These are phyloP conservation scores for Standfussiana lucernea DNA, from an alignment of 2,888 invertebrate species.

Conservation along the genomic window DNA sequence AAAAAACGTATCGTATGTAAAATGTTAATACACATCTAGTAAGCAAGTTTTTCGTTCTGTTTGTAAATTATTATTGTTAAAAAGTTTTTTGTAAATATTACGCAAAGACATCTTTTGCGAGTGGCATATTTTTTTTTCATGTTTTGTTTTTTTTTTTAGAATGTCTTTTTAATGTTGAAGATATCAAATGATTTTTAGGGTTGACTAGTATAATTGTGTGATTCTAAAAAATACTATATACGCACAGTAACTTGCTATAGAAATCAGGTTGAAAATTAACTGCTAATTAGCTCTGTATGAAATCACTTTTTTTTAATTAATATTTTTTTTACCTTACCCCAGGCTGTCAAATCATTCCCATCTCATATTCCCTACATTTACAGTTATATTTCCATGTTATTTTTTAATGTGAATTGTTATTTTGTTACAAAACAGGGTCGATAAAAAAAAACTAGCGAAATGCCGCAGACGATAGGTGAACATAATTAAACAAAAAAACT, in stretches of 20 bases:
- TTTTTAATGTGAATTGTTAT: not conserved
- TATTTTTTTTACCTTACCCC: not conserved
- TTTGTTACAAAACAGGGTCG: not conserved
- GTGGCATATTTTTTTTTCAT: not conserved
- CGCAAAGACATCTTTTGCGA: slow-evolving; percentile 1
- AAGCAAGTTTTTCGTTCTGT: slow-evolving; percentile 19
- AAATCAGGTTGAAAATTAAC: slow-evolving; percentile 16
- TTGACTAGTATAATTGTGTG: slow-evolving; percentile 31
- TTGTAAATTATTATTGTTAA: slow-evolving; percentile 56
- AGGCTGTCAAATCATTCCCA: not conserved
- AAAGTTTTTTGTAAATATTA: slow-evolving; percentile 55
- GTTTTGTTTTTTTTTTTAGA: slow-evolving; percentile 11
- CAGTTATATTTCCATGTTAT: not conserved
- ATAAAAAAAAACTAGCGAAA: not conserved
- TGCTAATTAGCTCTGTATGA: not conserved
- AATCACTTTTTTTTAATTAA: not conserved
- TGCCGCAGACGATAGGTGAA: not conserved
- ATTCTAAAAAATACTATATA: slow-evolving; percentile 31
- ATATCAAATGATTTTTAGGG: not conserved
- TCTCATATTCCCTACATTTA: not conserved
- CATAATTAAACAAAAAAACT: not conserved
- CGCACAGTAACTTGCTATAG: slow-evolving; percentile 43
- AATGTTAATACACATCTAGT: slow-evolving; percentile 9
- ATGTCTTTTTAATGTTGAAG: not conserved
- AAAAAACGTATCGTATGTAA: slow-evolving; percentile 22